Evolutionary conservation across 2,113 vertebrate species (phyloP), one percentile per base, ranked within the genome.

Genomic region (Arothron firmamentum): DNA sequence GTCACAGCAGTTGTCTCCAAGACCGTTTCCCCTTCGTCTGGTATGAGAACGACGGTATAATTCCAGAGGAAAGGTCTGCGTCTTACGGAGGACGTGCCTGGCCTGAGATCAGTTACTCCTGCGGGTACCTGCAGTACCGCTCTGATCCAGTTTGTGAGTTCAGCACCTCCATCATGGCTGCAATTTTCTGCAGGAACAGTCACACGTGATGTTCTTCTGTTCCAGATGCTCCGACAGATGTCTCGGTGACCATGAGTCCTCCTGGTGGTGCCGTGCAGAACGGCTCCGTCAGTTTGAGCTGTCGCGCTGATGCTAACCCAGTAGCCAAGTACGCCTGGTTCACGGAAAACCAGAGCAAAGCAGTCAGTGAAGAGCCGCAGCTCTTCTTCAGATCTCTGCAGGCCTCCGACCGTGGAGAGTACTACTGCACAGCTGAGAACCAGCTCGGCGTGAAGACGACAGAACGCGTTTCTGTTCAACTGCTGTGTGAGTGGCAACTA

Each of bases 141-240:
- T 57, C 70, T 25, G 6, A 0, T 7, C 0, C 59, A 53, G 75
- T 68, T 20, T 68, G 69, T 72, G 52, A 72, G 69, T 72, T n/a
- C n/a, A 20, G 11, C 34, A 38, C 10, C 34, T 38, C 11, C 34
- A 38, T 38, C 34, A 38, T 1, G 34, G 34, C 34, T 38, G 34
- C 34, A 38, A 12, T 3, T 10, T 12, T 38, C 34, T 38, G 34
- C 11, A 38, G 34, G 34, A 38, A 38, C 11, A 38, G 8, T 38
- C 34, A 38, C 34, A 38, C 43, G 12, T 1, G 16, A 13, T 17
- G 2, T 15, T 49, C 19, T 20, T 50, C 5, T 23, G 5, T 7
- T 52, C 18, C 62, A 78, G 75, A 62, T 65, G 61, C 49, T 48
- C 70, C 70, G 0, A 45, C 1, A 15, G 5, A 6, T 41, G 20